Evolutionary conservation across 2,113 vertebrate genomes (phyloP), one percentile per base, ranked within the genome.

Genomic region (Bujurquina vittata): DNA sequence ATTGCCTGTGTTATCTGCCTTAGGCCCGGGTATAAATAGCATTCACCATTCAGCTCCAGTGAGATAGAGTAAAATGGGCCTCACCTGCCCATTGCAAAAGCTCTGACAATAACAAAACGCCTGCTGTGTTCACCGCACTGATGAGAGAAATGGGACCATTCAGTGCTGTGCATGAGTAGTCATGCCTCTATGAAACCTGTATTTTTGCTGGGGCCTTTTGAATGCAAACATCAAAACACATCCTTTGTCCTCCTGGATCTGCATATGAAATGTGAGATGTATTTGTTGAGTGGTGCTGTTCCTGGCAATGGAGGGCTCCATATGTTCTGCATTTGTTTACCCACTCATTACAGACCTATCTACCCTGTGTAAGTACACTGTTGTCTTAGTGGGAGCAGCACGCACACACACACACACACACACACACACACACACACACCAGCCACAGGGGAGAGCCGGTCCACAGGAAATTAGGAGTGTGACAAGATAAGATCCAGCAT

Each of bases 401-500:
- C 76, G 40, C 63, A 29, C 78, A 29, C 17, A 67, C 69, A 55
- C 73, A 26, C 79, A 67, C 52, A 73, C 15, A 6, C 37, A 11
- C 54, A 37, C 12, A 22, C 33, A 18, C 17, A 58, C 33, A 33
- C 31, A 33, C 33, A 55, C 15, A 76, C 94, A 85, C 92, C 90
- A 92, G 93, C 90, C 89, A 92, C 93, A 83, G 79, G 91, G 91
- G 87, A 86, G 80, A 92, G 89, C 37, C 1, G 33, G 85, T 81
- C 94, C 80, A 90, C 94, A 95, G 95, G 95, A 96, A 95, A 95
- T 96, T 94, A 94, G 91, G 87, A 92, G 85, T 87, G 92, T 93
- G 93, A 95, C 92, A 88, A 93, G 93, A 96, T 95, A 95, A 95
- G 89, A 88, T 78, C 76, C 83, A 74, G 90, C 83, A 72, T 91